Evolutionary conservation across 2,888 invertebrate species (phyloP).

Genomic region (Scelioninae gen. 1): DNA sequence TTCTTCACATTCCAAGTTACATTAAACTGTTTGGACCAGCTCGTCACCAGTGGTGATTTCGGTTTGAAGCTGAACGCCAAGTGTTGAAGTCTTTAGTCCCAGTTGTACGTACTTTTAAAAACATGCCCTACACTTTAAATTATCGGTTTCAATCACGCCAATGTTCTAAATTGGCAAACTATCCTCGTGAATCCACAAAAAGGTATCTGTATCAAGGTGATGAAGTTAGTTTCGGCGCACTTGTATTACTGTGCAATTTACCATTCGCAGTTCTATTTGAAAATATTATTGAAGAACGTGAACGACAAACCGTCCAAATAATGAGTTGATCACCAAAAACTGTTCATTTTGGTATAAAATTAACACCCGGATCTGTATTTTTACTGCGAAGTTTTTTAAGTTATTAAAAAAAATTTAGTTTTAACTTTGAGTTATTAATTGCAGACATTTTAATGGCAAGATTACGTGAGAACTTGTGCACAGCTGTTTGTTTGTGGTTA

Average conservation of each 20-base stretch:
- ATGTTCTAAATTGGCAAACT: conserved; percentile 18
- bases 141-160: conserved; percentile 61
- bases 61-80: conserved; percentile 68
- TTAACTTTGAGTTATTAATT: neutral
- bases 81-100: conserved; percentile 65
- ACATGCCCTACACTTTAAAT: conserved; percentile 1
- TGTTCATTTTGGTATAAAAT: no score
- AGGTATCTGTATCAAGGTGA: conserved; percentile 31
- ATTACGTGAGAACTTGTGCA: conserved; percentile 26
- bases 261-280: conserved; percentile 33
- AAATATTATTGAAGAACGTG: conserved; percentile 21
- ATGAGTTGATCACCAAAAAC: no score
- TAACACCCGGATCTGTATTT: no score
- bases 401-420: neutral
- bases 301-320: neutral
- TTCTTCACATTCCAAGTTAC: conserved; percentile 65
- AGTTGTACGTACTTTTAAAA: conserved; percentile 65
- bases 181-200: conserved; percentile 4
- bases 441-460: neutral
- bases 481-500: conserved; percentile 32
- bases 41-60: conserved; percentile 69
- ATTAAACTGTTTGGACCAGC: conserved; percentile 65
- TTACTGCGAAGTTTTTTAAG: no score
- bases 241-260: no score
- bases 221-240: conserved; percentile 2